These are phyloP conservation scores for Copidosoma floridanum DNA, from an alignment of 1,140 invertebrate genomes.

Conservation along the genomic window DNA sequence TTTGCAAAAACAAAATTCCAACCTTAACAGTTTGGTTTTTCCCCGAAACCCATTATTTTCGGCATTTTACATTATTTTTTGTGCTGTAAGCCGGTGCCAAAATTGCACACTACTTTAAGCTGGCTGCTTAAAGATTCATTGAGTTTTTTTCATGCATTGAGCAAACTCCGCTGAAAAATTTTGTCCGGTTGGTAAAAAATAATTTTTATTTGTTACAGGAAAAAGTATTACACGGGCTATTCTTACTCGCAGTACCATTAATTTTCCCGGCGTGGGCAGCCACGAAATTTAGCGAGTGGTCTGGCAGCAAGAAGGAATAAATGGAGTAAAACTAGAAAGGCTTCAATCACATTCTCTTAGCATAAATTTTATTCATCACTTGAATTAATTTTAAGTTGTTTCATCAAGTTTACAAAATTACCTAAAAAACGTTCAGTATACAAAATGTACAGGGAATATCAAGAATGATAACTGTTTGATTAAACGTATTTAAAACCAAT, in stretches of 20 bases:
- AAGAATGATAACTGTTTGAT: too few species aligned
- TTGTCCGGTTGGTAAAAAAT: neutral
- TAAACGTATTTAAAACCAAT: too few species aligned
- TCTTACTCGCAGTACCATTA: neutral
- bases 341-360: too few species aligned
- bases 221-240: neutral
- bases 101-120: neutral
- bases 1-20: too few species aligned
- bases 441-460: too few species aligned
- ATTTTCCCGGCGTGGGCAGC: neutral
- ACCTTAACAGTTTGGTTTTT: neutral
- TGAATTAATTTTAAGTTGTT: too few species aligned
- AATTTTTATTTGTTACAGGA: constrained; percentile 10
- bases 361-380: too few species aligned
- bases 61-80: too few species aligned
- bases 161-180: neutral
- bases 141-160: neutral
- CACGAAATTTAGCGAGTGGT: neutral
- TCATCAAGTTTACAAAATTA: too few species aligned
- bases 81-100: too few species aligned
- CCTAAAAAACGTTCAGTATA: too few species aligned
- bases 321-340: too few species aligned
- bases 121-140: neutral
- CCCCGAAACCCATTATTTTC: neutral
- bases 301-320: neutral